A percentile compares a stretch with the other conserved stretches of the same genome.
These are phyloP conservation scores for Anser brachyrhynchus DNA, from an alignment of 2,113 vertebrate species.

Conservation along the genomic window DNA sequence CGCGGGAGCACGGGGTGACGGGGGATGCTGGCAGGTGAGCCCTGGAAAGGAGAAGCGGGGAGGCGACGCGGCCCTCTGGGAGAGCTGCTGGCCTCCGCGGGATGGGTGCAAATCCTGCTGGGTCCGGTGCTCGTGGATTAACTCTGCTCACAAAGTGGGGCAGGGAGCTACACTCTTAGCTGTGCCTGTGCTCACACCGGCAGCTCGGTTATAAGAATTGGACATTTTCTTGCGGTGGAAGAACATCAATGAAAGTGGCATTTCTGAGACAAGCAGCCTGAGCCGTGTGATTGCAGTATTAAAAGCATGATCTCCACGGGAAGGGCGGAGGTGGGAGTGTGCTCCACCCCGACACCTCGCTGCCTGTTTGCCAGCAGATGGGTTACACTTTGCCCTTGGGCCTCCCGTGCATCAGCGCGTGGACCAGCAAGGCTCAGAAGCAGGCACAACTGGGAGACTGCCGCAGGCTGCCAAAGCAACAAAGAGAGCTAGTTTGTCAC, in stretches of 20 bases:
- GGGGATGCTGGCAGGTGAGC: constrained; percentile 53
- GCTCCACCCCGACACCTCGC: background rate
- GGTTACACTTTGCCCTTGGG: background rate
- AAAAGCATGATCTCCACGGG: background rate
- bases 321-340: background rate
- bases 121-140: background rate
- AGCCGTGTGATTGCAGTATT: background rate
- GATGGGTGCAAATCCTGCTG: accelerated
- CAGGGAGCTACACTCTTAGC: background rate
- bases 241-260: background rate
- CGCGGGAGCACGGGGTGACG: background rate
- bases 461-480: background rate
- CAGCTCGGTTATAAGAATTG: background rate
- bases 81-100: accelerated
- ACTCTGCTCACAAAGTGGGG: background rate
- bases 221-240: background rate
- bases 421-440: background rate
- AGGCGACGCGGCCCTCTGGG: background rate
- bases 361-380: background rate
- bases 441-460: background rate
- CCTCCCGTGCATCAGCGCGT: background rate
- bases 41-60: accelerated
- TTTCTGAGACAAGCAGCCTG: background rate
- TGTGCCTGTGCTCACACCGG: background rate
- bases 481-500: background rate